These are phyloP conservation scores for Macrobrachium nipponense DNA, from an alignment of 1,140 invertebrate genomes.

Conservation along the genomic window DNA sequence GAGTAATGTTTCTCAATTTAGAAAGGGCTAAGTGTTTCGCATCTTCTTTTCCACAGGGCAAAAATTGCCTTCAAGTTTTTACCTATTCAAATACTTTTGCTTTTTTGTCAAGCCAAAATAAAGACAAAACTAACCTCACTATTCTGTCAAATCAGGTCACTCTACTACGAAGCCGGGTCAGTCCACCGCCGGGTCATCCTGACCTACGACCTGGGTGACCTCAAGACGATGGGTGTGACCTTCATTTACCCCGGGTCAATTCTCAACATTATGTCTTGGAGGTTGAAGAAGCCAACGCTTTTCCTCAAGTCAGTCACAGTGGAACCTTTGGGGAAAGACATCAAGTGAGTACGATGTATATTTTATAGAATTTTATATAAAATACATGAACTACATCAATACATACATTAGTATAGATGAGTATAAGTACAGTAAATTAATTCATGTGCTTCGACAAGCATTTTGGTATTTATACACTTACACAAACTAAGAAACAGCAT, in stretches of 20 bases:
- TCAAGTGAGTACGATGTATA: neutral
- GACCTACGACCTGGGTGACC: conserved; percentile 51
- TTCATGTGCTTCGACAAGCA: too few relatives aligned
- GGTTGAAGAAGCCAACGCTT: conserved; percentile 36
- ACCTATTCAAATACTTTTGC: neutral
- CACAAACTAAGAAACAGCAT: too few relatives aligned
- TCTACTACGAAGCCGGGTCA: conserved; percentile 54
- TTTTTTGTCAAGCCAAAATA: too few relatives aligned
- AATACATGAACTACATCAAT: neutral
- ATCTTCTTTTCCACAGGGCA: neutral
- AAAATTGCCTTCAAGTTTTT: neutral
- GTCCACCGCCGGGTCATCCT: conserved; percentile 52
- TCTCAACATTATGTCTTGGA: conserved; percentile 41
- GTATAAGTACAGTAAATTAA: too few relatives aligned
- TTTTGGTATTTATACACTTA: too few relatives aligned
- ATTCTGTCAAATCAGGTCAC: conserved; percentile 27
- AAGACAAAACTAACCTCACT: too few relatives aligned
- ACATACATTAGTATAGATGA: neutral
- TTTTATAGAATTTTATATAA: neutral
- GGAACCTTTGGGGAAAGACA: conserved; percentile 38
- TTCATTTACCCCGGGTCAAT: conserved; percentile 52
- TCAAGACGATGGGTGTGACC: conserved; percentile 42
- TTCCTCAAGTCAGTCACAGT: conserved; percentile 39
- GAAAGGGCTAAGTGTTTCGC: too few relatives aligned
- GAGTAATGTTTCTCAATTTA: too few relatives aligned